Evolutionary conservation across 2,113 vertebrate genomes (phyloP), one percentile per base, ranked within the genome.

Genomic region (Panthera leo): DNA sequence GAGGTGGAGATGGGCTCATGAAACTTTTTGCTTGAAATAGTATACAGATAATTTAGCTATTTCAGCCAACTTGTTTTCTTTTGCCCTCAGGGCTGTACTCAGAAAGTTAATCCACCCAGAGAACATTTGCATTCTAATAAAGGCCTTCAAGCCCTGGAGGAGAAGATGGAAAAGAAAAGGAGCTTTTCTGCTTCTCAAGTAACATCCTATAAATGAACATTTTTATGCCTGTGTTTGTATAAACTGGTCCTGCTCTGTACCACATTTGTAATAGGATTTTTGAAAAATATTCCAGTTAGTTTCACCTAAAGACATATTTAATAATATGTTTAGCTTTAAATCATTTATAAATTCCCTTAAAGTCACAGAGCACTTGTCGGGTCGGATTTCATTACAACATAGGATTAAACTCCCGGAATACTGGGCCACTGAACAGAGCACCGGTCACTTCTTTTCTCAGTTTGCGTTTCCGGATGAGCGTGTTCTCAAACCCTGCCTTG

Each of bases 121-220:
- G 29, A 92, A 61, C 25, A 78, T 96, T 90, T 45, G 15, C 31
- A 89, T 92, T 95, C 96, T 96, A 94, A 73, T 68, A 86, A 71
- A 18, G 27, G 27, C 10, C 31, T 91, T 89, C 19, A 70, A 76
- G 25, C 51, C 63, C 45, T 16, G 9, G 79, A 55, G 21, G 61
- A 42, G 9, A 67, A 8, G 23, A 25, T 15, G 8, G 7, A 21
- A 19, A 11, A 85, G 29, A 73, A 76, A 65, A 70, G 23, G 79
- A 76, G 16, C 6, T 79, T 87, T 95, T 48, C 63, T 88, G 36
- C 21, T 96, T 16, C 42, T 93, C 78, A 70, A 58, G 36, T 89
- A 53, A 79, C 53, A 67, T 58, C 51, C 8, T 36, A 65, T 34
- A 95, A 83, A 48, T 76, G 48, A 75, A 65, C 55, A 80, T 18